A percentile compares a stretch with the other conserved stretches of the same genome.
phyloP scores from a whole-genome alignment of 2,888 invertebrate genomes.

The Pandemis heparana region DNA sequence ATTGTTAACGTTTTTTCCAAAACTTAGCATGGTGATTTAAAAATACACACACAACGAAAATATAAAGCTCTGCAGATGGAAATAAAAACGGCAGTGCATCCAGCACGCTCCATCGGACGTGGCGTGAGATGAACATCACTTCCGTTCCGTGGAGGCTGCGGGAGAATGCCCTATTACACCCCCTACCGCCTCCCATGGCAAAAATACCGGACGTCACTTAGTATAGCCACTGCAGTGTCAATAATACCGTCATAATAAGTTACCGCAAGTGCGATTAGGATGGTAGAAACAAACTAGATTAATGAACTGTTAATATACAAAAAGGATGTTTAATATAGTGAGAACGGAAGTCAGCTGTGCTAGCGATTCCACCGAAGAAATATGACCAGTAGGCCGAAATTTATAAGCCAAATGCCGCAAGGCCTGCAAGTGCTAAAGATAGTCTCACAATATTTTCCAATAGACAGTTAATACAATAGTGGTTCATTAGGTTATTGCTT shows the following conservation, averaged over 20 bases:
- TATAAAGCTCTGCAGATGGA: neutral
- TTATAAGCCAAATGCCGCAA: conserved; percentile 15
- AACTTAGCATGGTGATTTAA: neutral
- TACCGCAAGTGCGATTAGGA: neutral
- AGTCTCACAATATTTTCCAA: conserved; percentile 31
- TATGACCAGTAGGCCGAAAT: neutral
- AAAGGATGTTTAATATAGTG: neutral
- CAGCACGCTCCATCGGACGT: conserved; percentile 52
- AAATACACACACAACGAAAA: neutral
- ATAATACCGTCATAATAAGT: no score
- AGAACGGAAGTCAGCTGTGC: neutral
- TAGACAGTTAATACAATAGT: conserved; percentile 34
- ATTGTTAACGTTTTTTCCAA: no score
- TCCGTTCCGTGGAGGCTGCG: conserved; percentile 50
- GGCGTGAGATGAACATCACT: conserved; percentile 57
- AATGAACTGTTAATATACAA: neutral
- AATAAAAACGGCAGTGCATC: conserved; percentile 44
- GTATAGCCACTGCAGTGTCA: conserved; percentile 21
- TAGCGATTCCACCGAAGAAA: neutral
- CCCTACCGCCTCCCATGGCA: conserved; percentile 33
- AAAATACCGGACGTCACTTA: conserved; percentile 42
- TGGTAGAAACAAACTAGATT: neutral
- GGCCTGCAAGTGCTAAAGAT: conserved; percentile 10
- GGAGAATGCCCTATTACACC: conserved; percentile 43
- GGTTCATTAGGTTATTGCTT: conserved; percentile 34